Conservation (phyloP, 2,888 invertebrate species). For the Nasonia oneida region DNA sequence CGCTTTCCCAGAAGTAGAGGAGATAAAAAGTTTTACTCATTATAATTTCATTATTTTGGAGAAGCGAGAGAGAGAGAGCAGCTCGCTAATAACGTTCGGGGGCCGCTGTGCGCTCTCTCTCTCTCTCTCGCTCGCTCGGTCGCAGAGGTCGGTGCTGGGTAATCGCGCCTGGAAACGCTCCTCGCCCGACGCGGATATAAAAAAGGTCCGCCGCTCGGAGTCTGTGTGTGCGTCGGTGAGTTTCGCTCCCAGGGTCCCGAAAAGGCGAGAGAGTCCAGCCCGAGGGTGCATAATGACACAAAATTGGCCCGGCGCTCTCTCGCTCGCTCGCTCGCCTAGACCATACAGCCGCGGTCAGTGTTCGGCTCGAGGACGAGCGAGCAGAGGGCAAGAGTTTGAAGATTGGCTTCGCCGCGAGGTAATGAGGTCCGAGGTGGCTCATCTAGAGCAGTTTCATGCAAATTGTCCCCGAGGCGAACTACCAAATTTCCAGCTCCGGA, state of each 20-base stretch:
- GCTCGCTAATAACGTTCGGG: slow-evolving; percentile 56
- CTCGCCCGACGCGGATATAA: slow-evolving; percentile 36
- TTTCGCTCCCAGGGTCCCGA: slow-evolving; percentile 47
- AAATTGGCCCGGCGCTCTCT: slow-evolving; percentile 71
- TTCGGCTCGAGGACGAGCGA: slow-evolving; percentile 7
- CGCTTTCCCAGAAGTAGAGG: slow-evolving; percentile 59
- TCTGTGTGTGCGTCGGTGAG: slow-evolving; percentile 6
- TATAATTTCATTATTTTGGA: slow-evolving; percentile 62
- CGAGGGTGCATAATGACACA: slow-evolving; percentile 76
- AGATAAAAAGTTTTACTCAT: slow-evolving; percentile 59
- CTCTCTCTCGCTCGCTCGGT: too few relatives aligned
- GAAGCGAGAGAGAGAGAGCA: slow-evolving; percentile 50
- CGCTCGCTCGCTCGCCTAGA: slow-evolving; percentile 60
- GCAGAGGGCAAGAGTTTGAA: slow-evolving; percentile 52
- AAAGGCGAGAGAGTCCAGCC: slow-evolving; percentile 60
- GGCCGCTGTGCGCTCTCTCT: background rate
- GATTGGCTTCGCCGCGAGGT: slow-evolving; percentile 63
- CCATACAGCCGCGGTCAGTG: slow-evolving; percentile 59
- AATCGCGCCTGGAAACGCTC: slow-evolving; percentile 57
- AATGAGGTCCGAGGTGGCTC: slow-evolving; percentile 70
- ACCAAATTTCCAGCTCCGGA: slow-evolving; percentile 15
- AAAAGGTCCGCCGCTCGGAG: slow-evolving; percentile 41
- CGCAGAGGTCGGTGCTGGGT: slow-evolving; percentile 22
- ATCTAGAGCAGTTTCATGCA: slow-evolving; percentile 72
- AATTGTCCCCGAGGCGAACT: slow-evolving; percentile 63